phyloP scores from a whole-genome alignment of 2,113 vertebrate species.

The Calidris pugnax region DNA sequence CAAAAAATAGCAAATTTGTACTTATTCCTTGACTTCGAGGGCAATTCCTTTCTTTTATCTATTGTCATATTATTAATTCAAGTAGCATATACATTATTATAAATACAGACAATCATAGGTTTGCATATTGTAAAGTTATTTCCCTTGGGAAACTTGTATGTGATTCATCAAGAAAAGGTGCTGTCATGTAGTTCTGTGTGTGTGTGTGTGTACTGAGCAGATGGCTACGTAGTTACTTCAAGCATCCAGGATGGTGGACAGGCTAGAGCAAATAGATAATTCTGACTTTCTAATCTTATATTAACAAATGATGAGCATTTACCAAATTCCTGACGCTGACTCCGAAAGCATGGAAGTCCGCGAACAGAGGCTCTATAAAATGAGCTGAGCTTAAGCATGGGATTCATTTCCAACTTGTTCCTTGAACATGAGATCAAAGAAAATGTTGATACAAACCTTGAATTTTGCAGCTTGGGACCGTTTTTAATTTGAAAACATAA shows the following conservation, averaged over 20 bases:
- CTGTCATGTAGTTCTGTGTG: background rate
- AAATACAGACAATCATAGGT: background rate
- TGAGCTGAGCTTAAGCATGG: background rate
- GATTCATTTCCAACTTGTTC: background rate
- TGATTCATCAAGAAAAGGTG: background rate
- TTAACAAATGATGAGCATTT: background rate
- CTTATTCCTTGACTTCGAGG: background rate
- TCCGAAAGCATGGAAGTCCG: background rate
- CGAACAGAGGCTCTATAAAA: background rate
- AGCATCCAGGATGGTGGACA: background rate
- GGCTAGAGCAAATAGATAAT: background rate
- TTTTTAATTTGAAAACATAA: slow-evolving; percentile 25
- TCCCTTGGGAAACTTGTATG: background rate
- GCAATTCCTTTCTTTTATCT: background rate
- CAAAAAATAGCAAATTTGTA: background rate
- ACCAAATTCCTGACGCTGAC: background rate
- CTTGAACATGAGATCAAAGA: background rate
- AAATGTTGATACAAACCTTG: background rate
- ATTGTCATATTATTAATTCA: background rate
- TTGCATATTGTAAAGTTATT: background rate
- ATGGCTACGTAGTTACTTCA: background rate
- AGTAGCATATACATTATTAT: background rate
- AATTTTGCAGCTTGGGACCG: background rate
- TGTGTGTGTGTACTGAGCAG: background rate
- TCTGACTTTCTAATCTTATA: background rate